Evolutionary conservation across 2,797 vertebrate genomes (phyloP).

Genomic region (Taeniopygia guttata): DNA sequence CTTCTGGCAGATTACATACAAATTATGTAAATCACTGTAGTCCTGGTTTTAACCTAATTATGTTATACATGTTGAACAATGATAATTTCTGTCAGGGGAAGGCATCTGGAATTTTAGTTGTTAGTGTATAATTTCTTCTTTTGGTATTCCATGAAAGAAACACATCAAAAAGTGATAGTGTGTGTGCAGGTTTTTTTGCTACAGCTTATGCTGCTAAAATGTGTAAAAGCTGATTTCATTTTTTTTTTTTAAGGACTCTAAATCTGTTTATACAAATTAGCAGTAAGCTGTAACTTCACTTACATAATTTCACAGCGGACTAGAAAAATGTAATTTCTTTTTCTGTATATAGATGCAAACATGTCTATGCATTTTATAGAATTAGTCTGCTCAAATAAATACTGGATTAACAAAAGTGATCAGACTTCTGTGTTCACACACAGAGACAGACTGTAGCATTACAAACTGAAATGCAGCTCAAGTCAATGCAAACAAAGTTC

Average conservation of each 20-base stretch:
- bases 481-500: not conserved
- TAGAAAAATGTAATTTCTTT: not conserved
- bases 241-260: not conserved
- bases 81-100: conserved; percentile 53
- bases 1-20: conserved; percentile 70
- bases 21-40: conserved; percentile 65
- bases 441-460: not conserved
- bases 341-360: not conserved
- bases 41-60: conserved; percentile 67
- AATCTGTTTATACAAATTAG: not conserved
- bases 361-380: not conserved
- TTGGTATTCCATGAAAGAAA: not conserved
- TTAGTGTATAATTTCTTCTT: not conserved
- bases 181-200: not conserved
- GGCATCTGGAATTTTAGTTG: not conserved
- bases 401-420: not conserved
- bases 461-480: not conserved
- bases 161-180: not conserved
- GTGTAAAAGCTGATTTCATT: not conserved
- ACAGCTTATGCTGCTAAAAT: not conserved
- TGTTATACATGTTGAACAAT: conserved; percentile 18
- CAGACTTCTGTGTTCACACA: not conserved
- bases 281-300: not conserved
- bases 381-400: not conserved
- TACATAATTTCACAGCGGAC: not conserved